phyloP scores from a whole-genome alignment of 92 coral and sea anemone genomes.

The Siderastrea siderea region DNA sequence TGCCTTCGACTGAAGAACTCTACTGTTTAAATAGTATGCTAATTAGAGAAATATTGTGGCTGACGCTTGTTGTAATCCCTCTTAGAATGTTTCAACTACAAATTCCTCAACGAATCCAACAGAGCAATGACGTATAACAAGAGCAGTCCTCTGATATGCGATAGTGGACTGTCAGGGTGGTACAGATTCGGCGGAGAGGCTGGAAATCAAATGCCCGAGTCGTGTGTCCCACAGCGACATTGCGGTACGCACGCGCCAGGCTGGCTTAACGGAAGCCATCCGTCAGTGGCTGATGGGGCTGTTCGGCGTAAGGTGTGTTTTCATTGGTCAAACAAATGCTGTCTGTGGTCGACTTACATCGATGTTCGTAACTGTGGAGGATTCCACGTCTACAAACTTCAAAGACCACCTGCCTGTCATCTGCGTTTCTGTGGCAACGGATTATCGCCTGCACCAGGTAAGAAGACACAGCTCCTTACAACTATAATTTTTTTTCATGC shows the following conservation, averaged over 20 bases:
- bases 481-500: not conserved
- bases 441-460: slow-evolving; percentile 6
- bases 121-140: not conserved
- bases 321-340: no score
- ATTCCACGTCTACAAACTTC: slow-evolving; percentile 18
- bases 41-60: no score
- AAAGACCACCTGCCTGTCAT: slow-evolving; percentile 29
- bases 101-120: not conserved
- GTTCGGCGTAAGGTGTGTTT: not conserved
- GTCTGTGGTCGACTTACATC: slow-evolving; percentile 18
- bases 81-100: not conserved
- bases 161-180: slow-evolving; percentile 50
- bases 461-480: not conserved
- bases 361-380: slow-evolving; percentile 41
- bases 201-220: slow-evolving; percentile 41
- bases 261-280: slow-evolving; percentile 49
- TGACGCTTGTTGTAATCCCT: not conserved
- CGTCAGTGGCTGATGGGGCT: slow-evolving; percentile 35
- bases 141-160: not conserved
- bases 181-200: slow-evolving; percentile 54
- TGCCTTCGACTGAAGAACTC: no score
- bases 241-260: slow-evolving; percentile 47
- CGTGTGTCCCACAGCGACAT: slow-evolving; percentile 10
- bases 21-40: no score
- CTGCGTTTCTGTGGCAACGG: not conserved